These are phyloP conservation scores for Thamnaconus septentrionalis DNA, from an alignment of 2,113 vertebrate genomes.

Conservation along the genomic window DNA sequence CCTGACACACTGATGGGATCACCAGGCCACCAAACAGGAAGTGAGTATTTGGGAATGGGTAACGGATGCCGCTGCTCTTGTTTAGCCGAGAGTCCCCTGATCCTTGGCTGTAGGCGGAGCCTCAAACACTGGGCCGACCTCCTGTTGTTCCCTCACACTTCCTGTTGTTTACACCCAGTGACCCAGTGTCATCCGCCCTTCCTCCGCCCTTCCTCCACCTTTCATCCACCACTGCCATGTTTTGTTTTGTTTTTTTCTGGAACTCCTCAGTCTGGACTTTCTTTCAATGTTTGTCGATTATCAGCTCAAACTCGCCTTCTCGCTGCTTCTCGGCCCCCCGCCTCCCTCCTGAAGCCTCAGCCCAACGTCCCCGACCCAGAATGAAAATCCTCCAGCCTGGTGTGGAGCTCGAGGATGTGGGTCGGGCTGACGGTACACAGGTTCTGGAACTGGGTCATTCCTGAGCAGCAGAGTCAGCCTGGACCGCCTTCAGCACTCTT, in stretches of 20 bases:
- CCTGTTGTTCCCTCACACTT: constrained; percentile 34
- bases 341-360: too few species aligned
- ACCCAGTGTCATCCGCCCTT: constrained; percentile 3
- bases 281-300: too few species aligned
- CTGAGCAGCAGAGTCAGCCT: constrained; percentile 29
- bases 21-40: too few species aligned
- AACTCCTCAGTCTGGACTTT: too few species aligned
- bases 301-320: too few species aligned
- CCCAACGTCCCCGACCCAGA: too few species aligned
- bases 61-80: not conserved
- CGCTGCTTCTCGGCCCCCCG: too few species aligned
- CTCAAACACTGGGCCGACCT: constrained; percentile 21
- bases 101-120: constrained; percentile 22
- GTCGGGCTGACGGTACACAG: constrained; percentile 13
- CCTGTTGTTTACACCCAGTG: constrained; percentile 48
- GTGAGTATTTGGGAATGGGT: not conserved
- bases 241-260: too few species aligned
- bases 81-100: not conserved
- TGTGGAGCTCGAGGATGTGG: constrained; percentile 27
- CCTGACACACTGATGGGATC: too few species aligned
- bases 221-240: too few species aligned
- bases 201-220: too few species aligned
- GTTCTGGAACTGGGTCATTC: constrained; percentile 39
- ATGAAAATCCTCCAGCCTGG: not conserved
- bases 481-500: not conserved